Evolutionary conservation across 2,888 invertebrate species (phyloP), one percentile per base, ranked within the genome.

Genomic region (Erebia palarica): DNA sequence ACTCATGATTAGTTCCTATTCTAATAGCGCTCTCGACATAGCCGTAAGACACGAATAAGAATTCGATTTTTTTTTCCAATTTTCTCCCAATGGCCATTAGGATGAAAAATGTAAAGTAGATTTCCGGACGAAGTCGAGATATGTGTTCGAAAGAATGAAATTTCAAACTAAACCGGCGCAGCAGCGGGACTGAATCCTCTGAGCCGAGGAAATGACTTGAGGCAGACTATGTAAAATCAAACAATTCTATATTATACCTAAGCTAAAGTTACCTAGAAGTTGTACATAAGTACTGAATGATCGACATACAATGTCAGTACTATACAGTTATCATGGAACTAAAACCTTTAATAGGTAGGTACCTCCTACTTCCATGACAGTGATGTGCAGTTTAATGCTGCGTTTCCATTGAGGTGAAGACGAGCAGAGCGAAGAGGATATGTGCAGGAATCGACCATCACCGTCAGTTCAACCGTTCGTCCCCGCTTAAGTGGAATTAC

Each of bases 31-130:
- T 69, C 51, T 65, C 60, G 67, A 65, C 66, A 68, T 60, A 68
- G 58, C 57, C 60, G 59, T 69, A 68, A 67, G 69, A 77, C 86
- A 84, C 84, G 84, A 88, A 89, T 81, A 83, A 80, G 84, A 86
- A 84, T 83, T 86, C 84, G 88, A 89, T 90, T 89, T 92, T 91
- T 90, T 86, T 90, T 91, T 92, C 92, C 91, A 92, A 92, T 92
- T 92, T 92, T 91, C 92, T 90, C 86, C 88, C 88, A 90, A 91
- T 92, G 90, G 92, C 92, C 91, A 92, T 93, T 93, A 92, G 89
- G 91, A 92, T 92, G 92, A 92, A 89, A 91, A 93, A 92, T 92
- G 92, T 90, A 92, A 91, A 92, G 89, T 92, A 91, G 91, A 91
- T 91, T 91, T 87, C 85, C 87, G 86, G 82, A 84, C 85, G 89